Evolutionary conservation across 1,140 invertebrate species (phyloP).

Genomic region (Antheraea mylitta): DNA sequence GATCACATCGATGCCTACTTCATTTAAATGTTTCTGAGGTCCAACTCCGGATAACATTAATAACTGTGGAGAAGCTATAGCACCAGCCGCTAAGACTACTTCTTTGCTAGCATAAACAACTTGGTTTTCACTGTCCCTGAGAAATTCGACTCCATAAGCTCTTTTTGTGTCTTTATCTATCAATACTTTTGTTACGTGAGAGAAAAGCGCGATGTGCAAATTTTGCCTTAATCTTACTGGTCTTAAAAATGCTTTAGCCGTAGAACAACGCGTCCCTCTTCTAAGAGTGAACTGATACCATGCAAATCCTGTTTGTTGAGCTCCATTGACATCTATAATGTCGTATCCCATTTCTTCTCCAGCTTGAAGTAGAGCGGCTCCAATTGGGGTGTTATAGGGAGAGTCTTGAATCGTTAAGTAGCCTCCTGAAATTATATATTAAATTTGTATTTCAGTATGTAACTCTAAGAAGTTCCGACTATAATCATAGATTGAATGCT

Average conservation of each 20-base stretch:
- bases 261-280: slow-evolving; percentile 86
- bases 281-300: slow-evolving; percentile 91
- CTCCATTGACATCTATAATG: slow-evolving; percentile 87
- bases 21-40: slow-evolving; percentile 83
- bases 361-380: slow-evolving; percentile 91
- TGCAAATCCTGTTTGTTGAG: slow-evolving; percentile 89
- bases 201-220: slow-evolving; percentile 86
- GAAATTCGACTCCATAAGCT: slow-evolving; percentile 89
- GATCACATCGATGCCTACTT: slow-evolving; percentile 83
- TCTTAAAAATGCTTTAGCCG: slow-evolving; percentile 89
- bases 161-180: slow-evolving; percentile 85
- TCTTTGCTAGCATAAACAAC: slow-evolving; percentile 86
- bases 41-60: slow-evolving; percentile 93
- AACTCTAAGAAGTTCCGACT: no score
- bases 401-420: slow-evolving; percentile 89
- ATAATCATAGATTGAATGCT: no score
- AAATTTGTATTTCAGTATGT: no score
- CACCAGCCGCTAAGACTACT: slow-evolving; percentile 89
- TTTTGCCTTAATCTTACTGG: slow-evolving; percentile 86
- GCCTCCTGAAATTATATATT: slow-evolving; percentile 81
- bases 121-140: slow-evolving; percentile 82
- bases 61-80: slow-evolving; percentile 88
- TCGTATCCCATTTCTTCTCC: slow-evolving; percentile 95
- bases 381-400: slow-evolving; percentile 89
- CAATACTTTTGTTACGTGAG: slow-evolving; percentile 87